These are phyloP conservation scores for Diorhabda carinulata DNA, from an alignment of 1,140 invertebrate species.

Conservation along the genomic window DNA sequence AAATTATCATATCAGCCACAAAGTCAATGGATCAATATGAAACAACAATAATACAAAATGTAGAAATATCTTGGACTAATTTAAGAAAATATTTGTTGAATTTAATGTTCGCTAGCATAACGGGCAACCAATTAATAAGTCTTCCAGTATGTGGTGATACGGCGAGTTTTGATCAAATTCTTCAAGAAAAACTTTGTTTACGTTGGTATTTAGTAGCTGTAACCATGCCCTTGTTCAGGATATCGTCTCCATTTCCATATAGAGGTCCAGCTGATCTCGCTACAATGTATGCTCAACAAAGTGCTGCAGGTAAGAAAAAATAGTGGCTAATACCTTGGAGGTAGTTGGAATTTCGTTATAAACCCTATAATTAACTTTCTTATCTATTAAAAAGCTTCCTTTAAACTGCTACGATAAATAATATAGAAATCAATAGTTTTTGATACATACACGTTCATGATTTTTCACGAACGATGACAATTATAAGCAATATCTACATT, in stretches of 20 bases:
- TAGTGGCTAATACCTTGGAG: too few species aligned
- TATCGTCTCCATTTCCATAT: slow-evolving; percentile 30
- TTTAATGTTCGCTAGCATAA: slow-evolving; percentile 30
- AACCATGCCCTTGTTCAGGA: slow-evolving; percentile 42
- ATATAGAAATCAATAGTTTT: too few species aligned
- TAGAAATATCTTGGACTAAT: slow-evolving; percentile 37
- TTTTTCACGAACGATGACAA: too few species aligned
- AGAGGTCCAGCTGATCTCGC: slow-evolving; percentile 39
- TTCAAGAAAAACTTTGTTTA: slow-evolving; percentile 40
- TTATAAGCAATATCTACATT: too few species aligned
- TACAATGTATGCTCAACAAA: slow-evolving; percentile 15
- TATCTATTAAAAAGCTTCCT: too few species aligned
- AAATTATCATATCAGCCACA: slow-evolving; percentile 29
- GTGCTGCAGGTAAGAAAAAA: slow-evolving; percentile 14
- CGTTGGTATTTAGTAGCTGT: slow-evolving; percentile 45
- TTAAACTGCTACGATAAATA: too few species aligned
- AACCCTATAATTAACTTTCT: too few species aligned
- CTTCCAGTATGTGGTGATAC: slow-evolving; percentile 41
- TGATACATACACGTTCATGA: too few species aligned
- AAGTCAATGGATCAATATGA: slow-evolving; percentile 21
- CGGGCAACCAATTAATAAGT: slow-evolving; percentile 35
- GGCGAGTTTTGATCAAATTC: slow-evolving; percentile 27
- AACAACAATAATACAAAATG: slow-evolving; percentile 31
- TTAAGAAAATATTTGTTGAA: slow-evolving; percentile 35
- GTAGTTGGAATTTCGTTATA: too few species aligned